Conservation (phyloP, 1,140 invertebrate genomes). For the Mactra quadrangularis region DNA sequence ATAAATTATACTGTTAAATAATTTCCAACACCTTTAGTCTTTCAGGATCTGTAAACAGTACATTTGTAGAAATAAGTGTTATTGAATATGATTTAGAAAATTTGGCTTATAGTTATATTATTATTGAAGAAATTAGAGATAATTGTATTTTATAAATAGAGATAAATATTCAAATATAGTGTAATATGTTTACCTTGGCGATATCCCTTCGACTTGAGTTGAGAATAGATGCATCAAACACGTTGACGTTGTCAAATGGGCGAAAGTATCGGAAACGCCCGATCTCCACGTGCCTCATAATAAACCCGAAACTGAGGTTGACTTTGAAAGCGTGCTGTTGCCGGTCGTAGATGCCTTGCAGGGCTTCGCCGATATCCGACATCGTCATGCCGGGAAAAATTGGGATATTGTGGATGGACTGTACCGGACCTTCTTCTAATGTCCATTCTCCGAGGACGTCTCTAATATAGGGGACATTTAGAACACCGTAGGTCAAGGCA, state of each 20-base stretch:
- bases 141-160: too few relatives aligned
- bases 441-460: too few relatives aligned
- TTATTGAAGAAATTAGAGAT: too few relatives aligned
- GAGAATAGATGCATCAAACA: constrained; percentile 10
- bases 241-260: constrained; percentile 29
- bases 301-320: constrained; percentile 7
- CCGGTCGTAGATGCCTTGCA: constrained; percentile 22
- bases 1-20: too few relatives aligned
- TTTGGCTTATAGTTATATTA: too few relatives aligned
- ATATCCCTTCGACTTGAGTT: constrained; percentile 27
- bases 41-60: too few relatives aligned
- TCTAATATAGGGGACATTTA: too few relatives aligned
- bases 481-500: too few relatives aligned
- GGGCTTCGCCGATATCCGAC: neutral
- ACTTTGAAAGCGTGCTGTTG: constrained; percentile 26
- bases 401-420: constrained; percentile 30
- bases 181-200: neutral
- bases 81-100: too few relatives aligned
- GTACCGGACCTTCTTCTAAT: constrained; percentile 20
- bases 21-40: too few relatives aligned
- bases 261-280: constrained; percentile 10
- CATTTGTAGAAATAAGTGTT: neutral
- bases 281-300: constrained; percentile 24
- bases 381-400: constrained; percentile 38
- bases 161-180: neutral